A percentile compares a stretch with the other conserved stretches of the same genome.
These are phyloP conservation scores for Globia sparganii DNA, from an alignment of 2,888 invertebrate genomes.

Conservation along the genomic window DNA sequence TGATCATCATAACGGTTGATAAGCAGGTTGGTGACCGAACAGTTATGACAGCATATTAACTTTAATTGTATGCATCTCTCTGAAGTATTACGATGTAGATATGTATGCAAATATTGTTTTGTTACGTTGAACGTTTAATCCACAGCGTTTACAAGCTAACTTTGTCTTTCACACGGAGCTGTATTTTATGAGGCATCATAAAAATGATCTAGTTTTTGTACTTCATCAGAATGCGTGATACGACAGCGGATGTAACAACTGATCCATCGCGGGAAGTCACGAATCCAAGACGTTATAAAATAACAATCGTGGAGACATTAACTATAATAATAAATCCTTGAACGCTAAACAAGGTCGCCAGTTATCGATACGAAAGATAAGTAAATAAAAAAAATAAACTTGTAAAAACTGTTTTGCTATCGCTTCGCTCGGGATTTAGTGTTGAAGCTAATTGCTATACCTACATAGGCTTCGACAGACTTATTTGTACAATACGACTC, in stretches of 20 bases:
- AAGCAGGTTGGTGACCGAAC: constrained; percentile 21
- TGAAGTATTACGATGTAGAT: constrained; percentile 8
- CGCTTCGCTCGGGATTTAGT: constrained; percentile 8
- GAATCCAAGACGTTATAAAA: constrained; percentile 44
- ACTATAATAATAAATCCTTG: constrained; percentile 43
- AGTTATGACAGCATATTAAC: constrained; percentile 17
- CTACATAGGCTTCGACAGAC: not conserved
- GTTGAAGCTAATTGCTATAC: constrained; percentile 36
- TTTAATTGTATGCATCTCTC: not conserved
- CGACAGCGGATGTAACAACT: constrained; percentile 51
- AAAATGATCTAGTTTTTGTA: constrained; percentile 24
- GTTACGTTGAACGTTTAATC: not conserved
- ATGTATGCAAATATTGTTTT: constrained; percentile 24
- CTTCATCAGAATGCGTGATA: constrained; percentile 65
- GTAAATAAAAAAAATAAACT: constrained; percentile 54
- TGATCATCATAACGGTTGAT: not conserved
- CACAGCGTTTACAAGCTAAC: not conserved
- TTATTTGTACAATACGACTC: constrained; percentile 17
- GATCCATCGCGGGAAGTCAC: constrained; percentile 56
- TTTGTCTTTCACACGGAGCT: constrained; percentile 10
- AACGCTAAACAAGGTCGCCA: constrained; percentile 50
- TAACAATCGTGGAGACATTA: constrained; percentile 50
- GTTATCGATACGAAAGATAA: constrained; percentile 62
- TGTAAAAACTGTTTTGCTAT: constrained; percentile 50
- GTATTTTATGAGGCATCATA: constrained; percentile 17